Base-by-base conservation (phyloP, 1,140 invertebrate genomes). In the Drosophila jambulina region DNA sequence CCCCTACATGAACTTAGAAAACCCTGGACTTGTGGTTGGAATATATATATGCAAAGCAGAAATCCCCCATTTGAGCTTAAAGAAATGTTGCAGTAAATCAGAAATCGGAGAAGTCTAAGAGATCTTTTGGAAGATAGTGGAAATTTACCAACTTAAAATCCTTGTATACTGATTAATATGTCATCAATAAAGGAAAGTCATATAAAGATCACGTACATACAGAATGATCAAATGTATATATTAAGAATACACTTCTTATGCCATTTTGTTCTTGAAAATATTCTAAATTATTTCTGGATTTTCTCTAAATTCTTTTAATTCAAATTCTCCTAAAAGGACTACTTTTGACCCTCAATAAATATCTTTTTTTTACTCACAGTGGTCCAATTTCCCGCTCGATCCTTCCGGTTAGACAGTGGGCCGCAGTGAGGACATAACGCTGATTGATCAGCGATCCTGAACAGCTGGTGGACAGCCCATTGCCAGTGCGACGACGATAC, bases 361-460 rank as follows among this genome's bases (percentile, higher is more conserved):
- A 29, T 17, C 0, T 10, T 4, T 45, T 12, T 10, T 58, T 93
- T 63, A 94, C 94, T 94, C 91, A 95, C 94, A 94, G 75, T 80
- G 72, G 76, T 72, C 94, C 94, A 38, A 94, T 91, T 71, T 88
- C 88, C 17, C 61, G 81, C 45, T 93, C 82, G 27, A 94, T 94
- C 92, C 57, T 75, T 34, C 94, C 94, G 0, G 76, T 91, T 12
- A 96, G 88, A 78, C 96, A 96, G 82, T 96, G 96, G 2, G 95
- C 95, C 6, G 96, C 96, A 0, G 96, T 96, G n/a, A 96, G 48
- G 0, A 96, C 93, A 82, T 96, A 96, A 21, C 94, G 93, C 45
- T 93, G 93, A 63, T 92, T 92, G 56, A 92, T 92, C 23, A 92
- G 46, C 2, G 91, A 94, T 42, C 95, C 96, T 23, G 95, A 95